Evolutionary conservation across 2,113 vertebrate species (phyloP), one percentile per base, ranked within the genome.

Genomic region (Sitta europaea): DNA sequence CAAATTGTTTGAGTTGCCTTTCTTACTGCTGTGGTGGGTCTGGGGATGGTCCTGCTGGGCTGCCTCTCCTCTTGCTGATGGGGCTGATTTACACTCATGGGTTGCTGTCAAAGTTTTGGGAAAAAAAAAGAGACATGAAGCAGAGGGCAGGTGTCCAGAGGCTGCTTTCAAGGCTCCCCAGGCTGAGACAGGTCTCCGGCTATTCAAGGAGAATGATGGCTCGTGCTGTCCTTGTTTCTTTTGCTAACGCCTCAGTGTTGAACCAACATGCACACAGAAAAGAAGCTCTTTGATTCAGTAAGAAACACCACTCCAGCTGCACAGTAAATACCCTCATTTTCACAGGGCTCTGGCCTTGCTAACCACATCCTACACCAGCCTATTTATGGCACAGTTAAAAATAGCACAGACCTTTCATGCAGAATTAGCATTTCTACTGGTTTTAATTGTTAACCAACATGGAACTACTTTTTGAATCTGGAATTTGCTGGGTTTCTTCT

Each of bases 401-500:
- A 73, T 70, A 94, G 54, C 47, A 47, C 42, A 58, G 50, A 80
- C 29, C 13, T 88, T 88, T 86, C 71, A 51, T 35, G 36, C 5
- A 8, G 33, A 95, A 73, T 76, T 61, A 73, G 10, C 2, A 5
- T 86, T 92, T 86, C 33, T 77, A 42, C 55, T 85, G 35, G 25
- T 75, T 93, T 77, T 71, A 66, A 77, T 86, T 65, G 75, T 78
- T 92, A 94, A 85, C 51, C 88, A 88, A 17, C 63, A 79, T 68
- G 67, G 27, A 90, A 97, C 22, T 71, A 68, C 73, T 87, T 15
- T 36, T 92, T 87, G 35, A 51, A 76, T 42, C 31, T 2, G 4
- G 54, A 96, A 95, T 61, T 67, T 28, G 33, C 25, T 70, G 43
- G 62, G 61, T 72, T 88, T 92, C 76, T 86, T 81, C 79, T 95